Evolutionary conservation across 2,888 invertebrate species (phyloP).

Genomic region (Beris chalybata): DNA sequence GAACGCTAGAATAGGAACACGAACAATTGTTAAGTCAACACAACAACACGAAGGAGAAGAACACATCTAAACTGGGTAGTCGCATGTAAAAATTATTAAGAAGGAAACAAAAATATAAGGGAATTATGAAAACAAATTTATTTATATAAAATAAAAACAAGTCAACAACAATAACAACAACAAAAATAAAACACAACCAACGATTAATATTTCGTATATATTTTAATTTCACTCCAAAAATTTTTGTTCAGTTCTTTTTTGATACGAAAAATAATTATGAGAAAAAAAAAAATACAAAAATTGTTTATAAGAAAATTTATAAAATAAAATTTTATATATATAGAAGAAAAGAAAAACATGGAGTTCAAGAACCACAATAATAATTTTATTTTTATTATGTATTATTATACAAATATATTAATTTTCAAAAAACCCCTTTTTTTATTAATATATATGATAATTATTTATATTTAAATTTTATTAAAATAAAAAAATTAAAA

Average conservation of each 20-base stretch:
- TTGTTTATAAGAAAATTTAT: constrained; percentile 28
- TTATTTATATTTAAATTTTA: constrained; percentile 32
- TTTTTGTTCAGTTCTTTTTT: constrained; percentile 21
- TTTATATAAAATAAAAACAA: constrained; percentile 23
- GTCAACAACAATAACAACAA: constrained; percentile 18
- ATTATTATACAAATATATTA: constrained; percentile 9
- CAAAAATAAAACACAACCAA: constrained; percentile 14
- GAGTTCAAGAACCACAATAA: constrained; percentile 12
- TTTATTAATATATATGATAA: constrained; percentile 12
- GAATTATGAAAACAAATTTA: constrained; percentile 17
- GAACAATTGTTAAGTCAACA: constrained; percentile 16
- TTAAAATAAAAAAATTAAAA: constrained; percentile 23
- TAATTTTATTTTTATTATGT: constrained; percentile 15
- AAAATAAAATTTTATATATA: constrained; percentile 20
- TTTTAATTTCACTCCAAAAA: background rate
- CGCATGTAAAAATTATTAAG: constrained; percentile 52
- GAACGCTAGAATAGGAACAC: constrained; percentile 1
- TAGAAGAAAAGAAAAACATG: constrained; percentile 12
- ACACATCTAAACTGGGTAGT: constrained; percentile 57
- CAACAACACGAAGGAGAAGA: constrained; percentile 44
- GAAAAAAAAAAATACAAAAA: constrained; percentile 26
- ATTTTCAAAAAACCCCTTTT: background rate
- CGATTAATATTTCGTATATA: background rate
- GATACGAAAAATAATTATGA: constrained; percentile 15
- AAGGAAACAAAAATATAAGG: constrained; percentile 15